These are phyloP conservation scores for Phymatocera aterrima DNA, from an alignment of 2,888 invertebrate genomes.

Conservation along the genomic window DNA sequence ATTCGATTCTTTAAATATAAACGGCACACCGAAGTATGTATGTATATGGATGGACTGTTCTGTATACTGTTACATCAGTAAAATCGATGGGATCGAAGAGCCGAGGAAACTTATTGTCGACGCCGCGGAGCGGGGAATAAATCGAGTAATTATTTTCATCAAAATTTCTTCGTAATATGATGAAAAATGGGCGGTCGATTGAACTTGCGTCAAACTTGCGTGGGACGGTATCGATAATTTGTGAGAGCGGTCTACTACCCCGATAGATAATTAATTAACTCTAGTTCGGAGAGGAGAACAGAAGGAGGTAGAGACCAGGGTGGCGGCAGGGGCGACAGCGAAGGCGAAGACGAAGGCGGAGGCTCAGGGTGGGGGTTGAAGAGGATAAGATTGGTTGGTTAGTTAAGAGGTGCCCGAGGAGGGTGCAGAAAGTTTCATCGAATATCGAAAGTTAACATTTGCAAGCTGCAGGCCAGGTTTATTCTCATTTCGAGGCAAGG, in stretches of 20 bases:
- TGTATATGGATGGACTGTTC: too few species aligned
- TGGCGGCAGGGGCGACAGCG: not conserved
- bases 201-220: constrained; percentile 25
- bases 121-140: not conserved
- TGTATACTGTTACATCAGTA: not conserved
- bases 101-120: not conserved
- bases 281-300: constrained; percentile 35
- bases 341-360: not conserved
- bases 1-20: too few species aligned
- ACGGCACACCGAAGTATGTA: too few species aligned
- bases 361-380: not conserved
- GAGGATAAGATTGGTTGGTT: constrained; percentile 34
- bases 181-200: constrained; percentile 31
- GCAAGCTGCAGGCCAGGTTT: not conserved
- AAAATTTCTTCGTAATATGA: constrained; percentile 5
- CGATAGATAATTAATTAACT: constrained; percentile 59
- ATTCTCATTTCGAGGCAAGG: not conserved
- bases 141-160: constrained; percentile 9
- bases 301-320: not conserved
- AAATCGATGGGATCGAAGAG: not conserved
- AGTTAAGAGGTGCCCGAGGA: constrained; percentile 8
- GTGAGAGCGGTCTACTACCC: constrained; percentile 49
- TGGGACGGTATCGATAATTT: constrained; percentile 33
- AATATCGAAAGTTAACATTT: constrained; percentile 37
- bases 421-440: constrained; percentile 51